phyloP scores from a whole-genome alignment of 37 sponge, comb jelly and placozoan genomes.

The Beroe forskalii region DNA sequence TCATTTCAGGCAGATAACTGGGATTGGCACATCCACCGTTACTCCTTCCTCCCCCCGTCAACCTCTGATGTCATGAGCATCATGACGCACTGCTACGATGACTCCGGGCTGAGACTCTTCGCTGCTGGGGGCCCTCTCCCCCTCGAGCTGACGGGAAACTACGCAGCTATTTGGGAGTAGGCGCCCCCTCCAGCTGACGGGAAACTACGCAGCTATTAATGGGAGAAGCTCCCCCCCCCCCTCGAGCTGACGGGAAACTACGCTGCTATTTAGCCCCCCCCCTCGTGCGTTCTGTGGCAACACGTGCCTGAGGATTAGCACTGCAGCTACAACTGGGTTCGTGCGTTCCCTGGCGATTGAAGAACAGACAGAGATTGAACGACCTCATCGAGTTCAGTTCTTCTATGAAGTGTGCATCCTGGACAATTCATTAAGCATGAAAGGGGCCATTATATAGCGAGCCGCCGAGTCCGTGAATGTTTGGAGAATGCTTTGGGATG shows the following conservation, averaged over 20 bases:
- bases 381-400: no score
- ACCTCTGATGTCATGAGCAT: conserved; percentile 66
- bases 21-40: conserved; percentile 46
- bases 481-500: no score
- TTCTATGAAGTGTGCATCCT: no score
- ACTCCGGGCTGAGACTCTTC: conserved; percentile 77
- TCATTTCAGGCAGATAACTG: conserved; percentile 55
- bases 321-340: no score
- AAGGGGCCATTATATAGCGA: no score
- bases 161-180: conserved; percentile 88
- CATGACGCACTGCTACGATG: conserved; percentile 90
- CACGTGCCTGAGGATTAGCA: no score
- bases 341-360: no score
- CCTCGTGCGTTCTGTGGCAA: no score
- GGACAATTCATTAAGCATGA: no score
- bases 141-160: conserved; percentile 88
- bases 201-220: conserved; percentile 90
- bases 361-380: no score
- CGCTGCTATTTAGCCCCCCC: conserved; percentile 85
- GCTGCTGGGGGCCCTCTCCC: conserved; percentile 90
- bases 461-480: no score
- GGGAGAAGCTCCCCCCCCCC: no score
- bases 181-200: conserved; percentile 79
- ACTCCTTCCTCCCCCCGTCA: not conserved
- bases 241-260: conserved; percentile 90